Base-by-base conservation (phyloP, 2,113 vertebrate species). In the Morphnarchus princeps region DNA sequence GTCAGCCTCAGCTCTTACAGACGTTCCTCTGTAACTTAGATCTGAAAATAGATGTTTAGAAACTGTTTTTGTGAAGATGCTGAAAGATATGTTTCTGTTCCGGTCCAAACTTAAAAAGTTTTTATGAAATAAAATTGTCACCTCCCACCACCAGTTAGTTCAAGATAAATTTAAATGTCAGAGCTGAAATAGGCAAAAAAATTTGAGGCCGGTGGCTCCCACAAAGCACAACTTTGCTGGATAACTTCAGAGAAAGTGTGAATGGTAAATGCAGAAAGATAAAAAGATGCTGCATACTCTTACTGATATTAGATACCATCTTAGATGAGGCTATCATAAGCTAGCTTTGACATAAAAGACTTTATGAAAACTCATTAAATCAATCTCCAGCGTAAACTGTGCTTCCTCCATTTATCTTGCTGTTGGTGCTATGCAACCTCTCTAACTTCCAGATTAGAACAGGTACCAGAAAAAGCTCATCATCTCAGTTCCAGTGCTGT, bases 51-150 rank as follows among this genome's bases (percentile, higher is more conserved):
- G n/a, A 65, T 87, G 52, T 54, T 29, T 54, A 80, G 71, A 91
- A 91, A 52, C 82, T 83, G 36, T 94, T 93, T 86, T 77, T 87
- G 45, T 89, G 87, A 83, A 72, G 62, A 90, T 82, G 62, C 31
- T 79, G 62, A 82, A 94, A 89, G 43, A 86, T 67, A n/a, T 2
- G 13, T 81, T 95, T 94, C 31, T 92, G 40, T 73, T 96, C 80
- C 19, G 47, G 62, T 59, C 90, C 80, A 72, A 87, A 77, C 63
- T 87, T 94, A 36, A 47, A 26, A 94, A 73, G 45, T 52, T 83
- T 94, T 83, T 89, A 67, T 93, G 83, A 93, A 96, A 81, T 50
- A 77, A 93, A 94, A 66, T 87, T 91, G 83, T 72, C 87, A 87
- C 89, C 67, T 94, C 92, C 93, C 77, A 91, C 92, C 72, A 21